Evolutionary conservation across 2,888 invertebrate genomes (phyloP).

Genomic region (Phengaris arion): DNA sequence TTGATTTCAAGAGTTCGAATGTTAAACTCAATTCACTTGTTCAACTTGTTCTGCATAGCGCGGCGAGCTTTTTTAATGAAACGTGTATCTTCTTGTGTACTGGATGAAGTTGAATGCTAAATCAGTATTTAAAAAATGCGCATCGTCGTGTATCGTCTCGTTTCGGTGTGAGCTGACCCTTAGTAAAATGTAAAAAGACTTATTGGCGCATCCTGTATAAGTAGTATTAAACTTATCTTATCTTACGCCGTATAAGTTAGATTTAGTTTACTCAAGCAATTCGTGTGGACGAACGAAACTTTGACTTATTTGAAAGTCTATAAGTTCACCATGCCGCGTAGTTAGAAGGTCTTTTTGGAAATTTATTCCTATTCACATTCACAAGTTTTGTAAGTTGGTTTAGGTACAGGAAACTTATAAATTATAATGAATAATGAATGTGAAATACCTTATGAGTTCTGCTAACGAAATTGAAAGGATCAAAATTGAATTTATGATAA

Average conservation of each 20-base stretch:
- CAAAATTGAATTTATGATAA: neutral
- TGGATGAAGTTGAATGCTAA: no score
- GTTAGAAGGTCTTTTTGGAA: constrained; percentile 6
- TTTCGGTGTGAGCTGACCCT: no score
- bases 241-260: constrained; percentile 3
- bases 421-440: neutral
- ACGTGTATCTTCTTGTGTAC: no score
- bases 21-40: no score
- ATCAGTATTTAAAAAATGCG: no score
- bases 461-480: neutral
- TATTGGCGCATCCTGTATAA: neutral
- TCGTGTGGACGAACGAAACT: constrained; percentile 19
- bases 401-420: constrained; percentile 11
- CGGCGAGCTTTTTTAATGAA: no score
- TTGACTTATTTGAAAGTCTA: constrained; percentile 24
- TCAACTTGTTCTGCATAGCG: no score
- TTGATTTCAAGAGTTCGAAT: no score
- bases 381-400: neutral
- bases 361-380: constrained; percentile 19
- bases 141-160: no score
- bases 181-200: no score
- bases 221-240: neutral
- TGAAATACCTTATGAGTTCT: neutral
- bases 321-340: constrained; percentile 1
- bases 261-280: constrained; percentile 6